Conservation (phyloP, 2,888 invertebrate genomes). For the Dorcus hopei region DNA sequence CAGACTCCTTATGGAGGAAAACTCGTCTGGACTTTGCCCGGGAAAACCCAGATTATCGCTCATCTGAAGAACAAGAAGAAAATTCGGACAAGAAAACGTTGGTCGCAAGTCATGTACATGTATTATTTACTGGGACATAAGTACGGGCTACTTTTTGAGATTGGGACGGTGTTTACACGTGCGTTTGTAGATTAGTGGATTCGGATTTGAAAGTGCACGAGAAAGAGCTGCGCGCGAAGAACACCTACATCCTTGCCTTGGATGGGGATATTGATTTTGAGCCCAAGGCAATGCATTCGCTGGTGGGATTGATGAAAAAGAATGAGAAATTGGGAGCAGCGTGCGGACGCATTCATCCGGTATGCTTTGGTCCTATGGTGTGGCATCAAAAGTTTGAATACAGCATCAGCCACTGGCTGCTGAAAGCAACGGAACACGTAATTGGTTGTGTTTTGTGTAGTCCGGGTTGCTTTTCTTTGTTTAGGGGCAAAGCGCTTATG, state of each 20-base stretch:
- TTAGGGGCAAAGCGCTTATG: slow-evolving; percentile 85
- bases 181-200: slow-evolving; percentile 36
- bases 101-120: slow-evolving; percentile 97
- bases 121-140: slow-evolving; percentile 83
- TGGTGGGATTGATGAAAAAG: slow-evolving; percentile 84
- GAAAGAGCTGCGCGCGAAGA: slow-evolving; percentile 49
- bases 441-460: slow-evolving; percentile 88
- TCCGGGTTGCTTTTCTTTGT: slow-evolving; percentile 89
- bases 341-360: slow-evolving; percentile 87
- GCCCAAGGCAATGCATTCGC: slow-evolving; percentile 71
- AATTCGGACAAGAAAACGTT: slow-evolving; percentile 85
- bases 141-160: slow-evolving; percentile 46
- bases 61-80: slow-evolving; percentile 88
- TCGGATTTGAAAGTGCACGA: slow-evolving; percentile 47
- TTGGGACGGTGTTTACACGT: no score
- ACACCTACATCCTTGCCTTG: slow-evolving; percentile 78
- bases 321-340: slow-evolving; percentile 77
- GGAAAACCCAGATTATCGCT: slow-evolving; percentile 77
- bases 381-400: slow-evolving; percentile 74
- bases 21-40: slow-evolving; percentile 79
- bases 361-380: slow-evolving; percentile 60
- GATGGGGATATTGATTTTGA: slow-evolving; percentile 90
- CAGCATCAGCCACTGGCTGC: slow-evolving; percentile 90
- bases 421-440: slow-evolving; percentile 88
- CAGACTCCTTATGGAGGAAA: slow-evolving; percentile 86